Conservation (phyloP, 2,797 vertebrate species). For the Crocodylus rhombifer region DNA sequence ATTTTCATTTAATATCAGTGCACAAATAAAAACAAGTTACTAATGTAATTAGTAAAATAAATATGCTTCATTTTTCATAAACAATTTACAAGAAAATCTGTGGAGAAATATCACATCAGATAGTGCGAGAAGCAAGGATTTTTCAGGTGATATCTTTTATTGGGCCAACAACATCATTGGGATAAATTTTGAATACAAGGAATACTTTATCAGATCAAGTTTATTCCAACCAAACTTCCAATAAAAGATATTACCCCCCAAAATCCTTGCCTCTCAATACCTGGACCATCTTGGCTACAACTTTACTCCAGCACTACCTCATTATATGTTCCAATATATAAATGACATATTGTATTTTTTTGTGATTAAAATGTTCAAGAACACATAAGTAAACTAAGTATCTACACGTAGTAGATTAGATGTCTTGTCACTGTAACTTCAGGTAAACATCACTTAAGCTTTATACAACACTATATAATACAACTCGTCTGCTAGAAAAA, state of each 20-base stretch:
- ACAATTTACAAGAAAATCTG: too few species aligned
- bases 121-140: too few species aligned
- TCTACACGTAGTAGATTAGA: not conserved
- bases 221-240: too few species aligned
- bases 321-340: not conserved
- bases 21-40: not conserved
- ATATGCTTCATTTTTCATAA: not conserved
- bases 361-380: not conserved
- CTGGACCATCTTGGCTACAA: too few species aligned
- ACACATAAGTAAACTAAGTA: not conserved
- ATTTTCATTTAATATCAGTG: conserved; percentile 31
- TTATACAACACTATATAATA: not conserved
- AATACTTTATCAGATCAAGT: too few species aligned
- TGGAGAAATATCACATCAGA: too few species aligned
- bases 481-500: not conserved
- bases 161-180: too few species aligned
- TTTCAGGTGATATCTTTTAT: too few species aligned
- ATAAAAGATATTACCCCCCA: too few species aligned
- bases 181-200: too few species aligned
- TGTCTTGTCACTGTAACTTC: not conserved
- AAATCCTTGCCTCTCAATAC: too few species aligned
- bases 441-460: not conserved
- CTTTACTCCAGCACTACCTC: too few species aligned
- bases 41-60: not conserved
- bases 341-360: not conserved